Conservation (phyloP, 1,140 invertebrate species). For the Caenorhabditis elegans region DNA sequence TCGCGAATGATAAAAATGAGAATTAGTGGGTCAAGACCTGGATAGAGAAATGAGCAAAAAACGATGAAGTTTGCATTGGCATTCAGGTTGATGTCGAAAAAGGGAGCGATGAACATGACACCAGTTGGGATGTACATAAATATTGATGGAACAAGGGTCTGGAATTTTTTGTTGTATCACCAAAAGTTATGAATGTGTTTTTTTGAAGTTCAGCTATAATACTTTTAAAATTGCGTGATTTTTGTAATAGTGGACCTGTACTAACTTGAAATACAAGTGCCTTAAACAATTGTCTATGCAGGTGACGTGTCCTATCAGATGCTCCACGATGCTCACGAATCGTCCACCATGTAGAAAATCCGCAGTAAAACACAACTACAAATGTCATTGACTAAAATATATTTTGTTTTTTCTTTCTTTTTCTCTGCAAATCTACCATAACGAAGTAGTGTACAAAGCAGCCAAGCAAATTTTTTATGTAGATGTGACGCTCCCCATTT, state of each 20-base stretch:
- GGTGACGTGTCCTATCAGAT: background rate
- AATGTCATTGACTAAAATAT: background rate
- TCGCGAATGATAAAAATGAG: background rate
- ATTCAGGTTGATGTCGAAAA: conserved; percentile 19
- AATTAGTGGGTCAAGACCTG: background rate
- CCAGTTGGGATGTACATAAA: conserved; percentile 20
- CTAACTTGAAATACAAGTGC: background rate
- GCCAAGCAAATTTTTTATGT: background rate
- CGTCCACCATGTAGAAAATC: background rate
- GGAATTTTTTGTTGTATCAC: background rate
- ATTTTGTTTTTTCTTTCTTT: background rate
- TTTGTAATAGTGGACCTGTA: too few species aligned
- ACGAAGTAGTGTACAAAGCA: conserved; percentile 18
- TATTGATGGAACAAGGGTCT: background rate
- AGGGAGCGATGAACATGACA: conserved; percentile 22
- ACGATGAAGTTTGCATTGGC: background rate
- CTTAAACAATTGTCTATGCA: background rate
- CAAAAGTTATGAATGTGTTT: background rate
- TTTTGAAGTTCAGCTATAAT: background rate
- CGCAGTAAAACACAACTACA: background rate
- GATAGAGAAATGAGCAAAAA: conserved; percentile 22
- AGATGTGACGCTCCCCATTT: background rate
- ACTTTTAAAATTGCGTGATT: too few species aligned
- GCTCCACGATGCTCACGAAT: background rate
- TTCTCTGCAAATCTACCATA: background rate